Evolutionary conservation across 1,140 invertebrate species (phyloP), one percentile per base, ranked within the genome.

Genomic region (Hyphantria cunea): DNA sequence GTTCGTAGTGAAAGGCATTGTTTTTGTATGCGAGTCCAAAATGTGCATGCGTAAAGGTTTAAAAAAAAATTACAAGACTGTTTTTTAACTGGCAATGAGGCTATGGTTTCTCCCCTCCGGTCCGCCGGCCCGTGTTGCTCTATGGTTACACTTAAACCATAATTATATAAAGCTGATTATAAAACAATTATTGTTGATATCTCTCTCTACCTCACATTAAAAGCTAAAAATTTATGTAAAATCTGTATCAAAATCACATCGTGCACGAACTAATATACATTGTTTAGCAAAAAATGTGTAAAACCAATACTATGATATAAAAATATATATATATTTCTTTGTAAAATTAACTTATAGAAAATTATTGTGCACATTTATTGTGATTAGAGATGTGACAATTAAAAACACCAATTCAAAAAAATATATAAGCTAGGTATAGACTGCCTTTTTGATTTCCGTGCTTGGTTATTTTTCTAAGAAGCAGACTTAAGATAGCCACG

Each of bases 221-320:
- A 58, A 58, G 55, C 55, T 60, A 25, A 25, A 60, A 60, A 50
- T 60, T 11, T 34, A 50, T 67, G 64, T 50, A 62, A 62, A 64
- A 80, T 68, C 68, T 72, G 50, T 63, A 79, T 80, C 69, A 82
- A 82, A 82, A 78, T 41, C 47, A 39, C 37, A 9, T 47, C 70
- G 72, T 66, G 68, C 66, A 70, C 55, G 66, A 70, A 68, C 62
- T 49, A 56, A 66, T 66, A 61, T 54, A 67, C 64, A 62, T 25
- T 60, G 66, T 54, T 66, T 78, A 77, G 77, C 79, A 82, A 84
- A 80, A 81, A 81, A 80, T 78, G 68, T 65, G 56, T 79, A 79
- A 66, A 80, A 74, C 66, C 56, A 76, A 75, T 76, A 74, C 74
- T 80, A 75, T 55, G 33, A 72, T 82, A 82, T 81, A 78, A 78